Base-by-base conservation (phyloP, 1,140 invertebrate species). In the Pseudomyrmex sp. region DNA sequence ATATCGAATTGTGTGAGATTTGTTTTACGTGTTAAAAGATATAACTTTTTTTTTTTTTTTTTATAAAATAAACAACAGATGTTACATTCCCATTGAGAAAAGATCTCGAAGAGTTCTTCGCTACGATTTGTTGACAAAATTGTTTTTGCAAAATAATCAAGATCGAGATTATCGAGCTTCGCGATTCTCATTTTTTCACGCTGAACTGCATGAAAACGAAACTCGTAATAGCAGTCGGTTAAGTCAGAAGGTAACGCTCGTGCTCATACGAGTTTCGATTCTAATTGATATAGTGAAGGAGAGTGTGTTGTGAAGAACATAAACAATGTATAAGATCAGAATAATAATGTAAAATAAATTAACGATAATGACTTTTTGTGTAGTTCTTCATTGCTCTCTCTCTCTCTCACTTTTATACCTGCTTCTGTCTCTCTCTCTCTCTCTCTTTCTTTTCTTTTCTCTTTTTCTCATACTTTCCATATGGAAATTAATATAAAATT, bases 161-260 rank as follows among this genome's bases (percentile, higher is more conserved):
- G 10, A 44, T 54, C 56, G 26, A 82, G 63, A 73, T 62, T 54
- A 7, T 35, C 18, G 23, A 54, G 70, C 48, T 75, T 74, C 79
- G 70, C 79, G 79, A 74, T 82, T 82, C 79, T 82, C 59, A 12
- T 59, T 18, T 18, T 82, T 61, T 74, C 26, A 12, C 20, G 10
- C 62, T 48, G 61, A 15, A n/a, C 58, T 62, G 65, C 46, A 44
- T 80, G 46, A 80, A 46, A 2, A 7, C 59, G 13, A 74, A 54
- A 58, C 61, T 76, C 44, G 48, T 26, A n/a, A 44, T 66, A 44
- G 46, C 13, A n/a, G 15, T 58, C 44, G 52, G 3, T 23, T 35
- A 12, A 50, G 35, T 35, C 52, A 46, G n/a, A 44, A 80, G 20
- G 0, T 35, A 35, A 35, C 35, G 35, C 35, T 13, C 54, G 35